These are phyloP conservation scores for Seriola rivoliana DNA, from an alignment of 2,113 vertebrate species.

Conservation along the genomic window DNA sequence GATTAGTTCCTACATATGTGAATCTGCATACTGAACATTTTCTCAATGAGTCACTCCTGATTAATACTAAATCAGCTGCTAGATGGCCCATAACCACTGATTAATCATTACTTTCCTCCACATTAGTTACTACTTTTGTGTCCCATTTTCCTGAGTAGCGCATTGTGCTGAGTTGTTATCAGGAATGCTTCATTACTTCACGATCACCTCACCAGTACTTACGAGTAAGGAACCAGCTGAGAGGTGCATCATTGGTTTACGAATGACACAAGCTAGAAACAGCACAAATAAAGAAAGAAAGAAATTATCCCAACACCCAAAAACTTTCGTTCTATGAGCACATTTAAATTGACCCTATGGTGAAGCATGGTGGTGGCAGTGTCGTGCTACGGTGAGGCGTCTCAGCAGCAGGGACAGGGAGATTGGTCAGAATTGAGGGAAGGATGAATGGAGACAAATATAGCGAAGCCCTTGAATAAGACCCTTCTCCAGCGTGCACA, in stretches of 20 bases:
- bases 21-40: conserved; percentile 16
- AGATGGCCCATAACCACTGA: conserved; percentile 17
- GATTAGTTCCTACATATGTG: conserved; percentile 21
- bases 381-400: too few relatives aligned
- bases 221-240: background rate
- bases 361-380: too few relatives aligned
- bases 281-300: too few relatives aligned
- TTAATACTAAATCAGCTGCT: conserved; percentile 38
- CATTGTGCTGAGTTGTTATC: background rate
- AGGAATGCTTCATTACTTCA: conserved; percentile 5
- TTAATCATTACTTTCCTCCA: conserved; percentile 7
- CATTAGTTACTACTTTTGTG: background rate
- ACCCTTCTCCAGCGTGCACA: too few relatives aligned
- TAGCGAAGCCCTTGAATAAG: too few relatives aligned
- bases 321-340: too few relatives aligned
- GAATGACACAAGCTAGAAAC: background rate
- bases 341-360: too few relatives aligned
- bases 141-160: background rate
- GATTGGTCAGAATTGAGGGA: too few relatives aligned
- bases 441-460: too few relatives aligned
- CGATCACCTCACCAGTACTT: conserved; percentile 14
- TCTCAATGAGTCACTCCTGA: conserved; percentile 15
- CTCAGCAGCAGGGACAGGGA: too few relatives aligned
- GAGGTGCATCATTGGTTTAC: background rate
- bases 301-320: too few relatives aligned